Evolutionary conservation across 2,113 vertebrate species (phyloP), one percentile per base, ranked within the genome.

Genomic region (Boulengeromyrus knoepffleri): DNA sequence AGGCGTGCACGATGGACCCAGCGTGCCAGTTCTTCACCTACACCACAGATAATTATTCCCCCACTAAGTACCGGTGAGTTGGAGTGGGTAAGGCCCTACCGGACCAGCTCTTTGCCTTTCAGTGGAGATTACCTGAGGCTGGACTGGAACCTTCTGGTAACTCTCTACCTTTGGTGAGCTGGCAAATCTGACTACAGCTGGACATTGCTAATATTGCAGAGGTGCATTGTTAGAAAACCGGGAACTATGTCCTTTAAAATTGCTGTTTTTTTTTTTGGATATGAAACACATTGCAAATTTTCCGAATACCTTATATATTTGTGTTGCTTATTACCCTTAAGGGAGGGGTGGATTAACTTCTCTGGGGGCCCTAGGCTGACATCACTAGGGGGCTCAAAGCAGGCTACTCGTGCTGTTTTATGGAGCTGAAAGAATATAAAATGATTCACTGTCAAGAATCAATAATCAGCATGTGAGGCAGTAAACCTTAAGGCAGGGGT

Each of bases 21-120:
- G 19, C 0, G 13, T 96, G 95, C 53, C 90, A 93, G 88, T 95
- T 94, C 90, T 96, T 95, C 83, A 93, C 95, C 15, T 95, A 92
- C 2, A 0, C 21, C 3, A 13, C 90, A 3, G 50, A 0, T 0
- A 31, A 62, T 2, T 19, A n/a, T 93, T 58, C 45, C 0, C 27
- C 12, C 31, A 0, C 1, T 3, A 27, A 0, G 0, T 46, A 3
- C 49, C 93, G 93, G 94, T 94, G 90, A 90, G n/a, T 24, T 31
- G 53, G 6, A 52, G 46, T 5, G 50, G 50, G 36, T 83, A 36
- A 53, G n/a, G 83, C 21, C 13, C 39, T n/a, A 21, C 10, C 45
- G 2, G 21, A 10, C 42, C 21, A 46, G 83, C 45, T 21, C 21
- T 45, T 45, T 45, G 9, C 12, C 45, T 47, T 45, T 47, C n/a